A percentile compares a stretch with the other conserved stretches of the same genome.
Evolutionary conservation across 2,888 invertebrate species (phyloP).

Genomic region (Latrodectus elegans): DNA sequence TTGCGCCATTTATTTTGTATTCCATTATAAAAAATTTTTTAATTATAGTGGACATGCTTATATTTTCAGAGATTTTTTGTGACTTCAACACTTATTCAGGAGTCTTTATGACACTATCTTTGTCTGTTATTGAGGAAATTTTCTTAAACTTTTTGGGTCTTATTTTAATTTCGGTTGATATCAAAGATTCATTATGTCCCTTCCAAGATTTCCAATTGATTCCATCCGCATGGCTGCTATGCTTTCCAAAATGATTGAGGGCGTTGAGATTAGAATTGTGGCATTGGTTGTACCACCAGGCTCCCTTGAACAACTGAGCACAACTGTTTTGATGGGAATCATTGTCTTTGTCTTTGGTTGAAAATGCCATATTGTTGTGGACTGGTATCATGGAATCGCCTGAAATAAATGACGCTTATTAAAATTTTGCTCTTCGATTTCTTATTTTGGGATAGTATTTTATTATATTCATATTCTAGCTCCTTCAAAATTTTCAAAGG

Average conservation of each 20-base stretch:
- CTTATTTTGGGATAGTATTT: too few relatives aligned
- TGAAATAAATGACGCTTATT: not conserved
- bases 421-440: too few relatives aligned
- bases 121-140: not conserved
- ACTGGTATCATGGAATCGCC: constrained; percentile 18
- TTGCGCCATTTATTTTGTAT: too few relatives aligned
- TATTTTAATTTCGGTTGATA: constrained; percentile 72
- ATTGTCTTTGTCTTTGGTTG: constrained; percentile 43
- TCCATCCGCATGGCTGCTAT: constrained; percentile 72
- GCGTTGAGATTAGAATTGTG: constrained; percentile 72
- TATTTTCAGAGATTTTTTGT: too few relatives aligned
- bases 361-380: constrained; percentile 31
- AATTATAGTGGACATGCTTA: too few relatives aligned
- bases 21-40: too few relatives aligned
- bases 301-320: constrained; percentile 70
- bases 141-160: constrained; percentile 54
- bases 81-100: too few relatives aligned
- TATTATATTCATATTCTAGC: too few relatives aligned
- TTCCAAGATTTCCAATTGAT: constrained; percentile 72
- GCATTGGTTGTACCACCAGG: constrained; percentile 72
- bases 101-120: too few relatives aligned
- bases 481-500: too few relatives aligned
- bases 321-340: constrained; percentile 50
- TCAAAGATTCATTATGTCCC: constrained; percentile 72
- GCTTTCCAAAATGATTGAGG: constrained; percentile 70